A percentile compares a stretch with the other conserved stretches of the same genome.
Conservation (phyloP, 1,140 invertebrate species). For the Latrodectus geometricus region DNA sequence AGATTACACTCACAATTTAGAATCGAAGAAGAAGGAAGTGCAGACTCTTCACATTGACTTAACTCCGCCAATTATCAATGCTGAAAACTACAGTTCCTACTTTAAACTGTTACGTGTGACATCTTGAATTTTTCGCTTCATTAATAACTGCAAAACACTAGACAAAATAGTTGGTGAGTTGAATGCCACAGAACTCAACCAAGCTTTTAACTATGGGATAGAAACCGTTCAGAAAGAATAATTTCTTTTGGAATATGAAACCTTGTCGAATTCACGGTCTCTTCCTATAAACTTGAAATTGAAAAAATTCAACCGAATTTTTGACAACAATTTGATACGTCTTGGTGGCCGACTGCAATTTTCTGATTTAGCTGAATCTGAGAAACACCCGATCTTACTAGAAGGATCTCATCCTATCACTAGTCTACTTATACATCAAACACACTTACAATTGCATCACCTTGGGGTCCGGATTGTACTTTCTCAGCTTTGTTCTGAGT, state of each 20-base stretch:
- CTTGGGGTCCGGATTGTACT: slow-evolving; percentile 24
- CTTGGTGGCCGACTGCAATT: too few relatives aligned
- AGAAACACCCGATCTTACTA: too few relatives aligned
- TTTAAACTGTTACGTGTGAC: too few relatives aligned
- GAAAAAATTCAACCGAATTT: slow-evolving; percentile 15
- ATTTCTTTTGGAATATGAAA: slow-evolving; percentile 9
- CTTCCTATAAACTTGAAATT: slow-evolving; percentile 28
- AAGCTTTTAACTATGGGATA: slow-evolving; percentile 29
- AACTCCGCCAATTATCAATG: slow-evolving; percentile 18
- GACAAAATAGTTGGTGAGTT: not conserved
- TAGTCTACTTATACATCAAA: slow-evolving; percentile 7
- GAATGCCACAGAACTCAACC: slow-evolving; percentile 3
- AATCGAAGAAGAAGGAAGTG: not conserved
- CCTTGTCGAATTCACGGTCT: too few relatives aligned
- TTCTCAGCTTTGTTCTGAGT: too few relatives aligned
- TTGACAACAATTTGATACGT: slow-evolving; percentile 25
- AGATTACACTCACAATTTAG: slow-evolving; percentile 14
- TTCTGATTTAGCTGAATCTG: too few relatives aligned
- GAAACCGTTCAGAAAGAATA: slow-evolving; percentile 24
- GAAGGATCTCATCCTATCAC: slow-evolving; percentile 19
- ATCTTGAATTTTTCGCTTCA: slow-evolving; percentile 37
- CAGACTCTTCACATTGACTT: not conserved
- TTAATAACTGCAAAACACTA: not conserved
- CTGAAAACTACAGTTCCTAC: slow-evolving; percentile 16
- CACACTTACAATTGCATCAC: slow-evolving; percentile 13